Evolutionary conservation across 2,888 invertebrate species (phyloP), one percentile per base, ranked within the genome.

Genomic region (Orchestes rusci): DNA sequence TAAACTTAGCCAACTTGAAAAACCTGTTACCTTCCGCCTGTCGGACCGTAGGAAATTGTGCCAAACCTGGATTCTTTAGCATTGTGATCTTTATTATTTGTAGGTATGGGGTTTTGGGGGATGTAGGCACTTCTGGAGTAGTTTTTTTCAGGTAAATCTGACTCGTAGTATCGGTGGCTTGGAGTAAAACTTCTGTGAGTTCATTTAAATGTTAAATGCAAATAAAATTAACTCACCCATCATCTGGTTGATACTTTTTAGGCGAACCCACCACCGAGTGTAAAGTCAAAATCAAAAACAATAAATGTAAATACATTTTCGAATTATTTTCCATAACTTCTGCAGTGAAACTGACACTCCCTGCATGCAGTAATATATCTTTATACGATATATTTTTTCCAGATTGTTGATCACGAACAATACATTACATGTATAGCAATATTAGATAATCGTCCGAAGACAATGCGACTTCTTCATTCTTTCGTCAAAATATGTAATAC

Each of bases 121-220:
- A 37, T 33, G 13, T 48, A 65, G 8, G 32, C 66, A 10, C 65
- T 67, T 30, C 63, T 64, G 20, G 69, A 67, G 54, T 70, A 71
- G 16, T 50, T 47, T 20, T 54, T 53, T 3, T 60, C 58, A 10
- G 53, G 39, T 15, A 55, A 45, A 18, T 59, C 59, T 4, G 63
- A 57, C 55, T 68, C 68, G 56, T 62, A 66, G 50, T 68, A 68
- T 19, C 69, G 57, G 44, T 59, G 54, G 18, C 71, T 73, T 4
- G 74, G 73, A 34, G 71, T 62, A 43, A 73, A 74, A 18, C 70
- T 68, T 16, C 61, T 62, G 18, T 18, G 23, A 7, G 5, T 23
- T 23, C 23, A 10, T 7, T 23, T 23, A 23, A 30, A 4, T 30
- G 12, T 30, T 30, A 30, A 20, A 16, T 20, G 13, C 10, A 41